phyloP scores from a whole-genome alignment of 2,888 invertebrate species.

The Diadegma fenestrale region DNA sequence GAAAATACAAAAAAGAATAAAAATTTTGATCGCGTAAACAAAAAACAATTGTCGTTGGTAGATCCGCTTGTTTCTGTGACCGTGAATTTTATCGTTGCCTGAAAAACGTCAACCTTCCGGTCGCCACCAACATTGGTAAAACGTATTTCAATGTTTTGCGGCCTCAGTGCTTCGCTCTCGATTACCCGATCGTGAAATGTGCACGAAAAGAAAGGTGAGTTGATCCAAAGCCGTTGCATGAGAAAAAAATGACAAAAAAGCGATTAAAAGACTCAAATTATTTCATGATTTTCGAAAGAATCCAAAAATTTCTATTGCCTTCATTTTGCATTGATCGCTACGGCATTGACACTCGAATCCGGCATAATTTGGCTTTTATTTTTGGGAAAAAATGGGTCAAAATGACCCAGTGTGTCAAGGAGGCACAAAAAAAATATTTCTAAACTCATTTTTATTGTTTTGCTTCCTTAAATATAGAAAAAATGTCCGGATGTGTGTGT shows the following conservation, averaged over 20 bases:
- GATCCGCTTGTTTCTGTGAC: slow-evolving; percentile 91
- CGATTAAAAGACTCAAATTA: slow-evolving; percentile 74
- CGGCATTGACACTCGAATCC: too few relatives aligned
- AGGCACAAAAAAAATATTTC: neutral
- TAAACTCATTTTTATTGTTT: neutral
- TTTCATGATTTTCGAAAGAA: too few relatives aligned
- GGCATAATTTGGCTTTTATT: too few relatives aligned
- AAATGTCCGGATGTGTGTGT: too few relatives aligned
- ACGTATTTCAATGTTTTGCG: slow-evolving; percentile 91
- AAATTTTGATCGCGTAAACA: neutral
- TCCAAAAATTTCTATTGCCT: too few relatives aligned
- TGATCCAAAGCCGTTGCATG: neutral
- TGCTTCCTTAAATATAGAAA: too few relatives aligned
- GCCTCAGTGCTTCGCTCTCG: slow-evolving; percentile 89
- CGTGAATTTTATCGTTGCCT: slow-evolving; percentile 89
- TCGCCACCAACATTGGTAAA: slow-evolving; percentile 88
- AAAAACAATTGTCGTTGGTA: slow-evolving; percentile 75
- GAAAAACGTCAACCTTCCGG: slow-evolving; percentile 86
- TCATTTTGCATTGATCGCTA: too few relatives aligned
- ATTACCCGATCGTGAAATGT: slow-evolving; percentile 73
- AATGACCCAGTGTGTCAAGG: too few relatives aligned
- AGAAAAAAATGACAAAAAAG: slow-evolving; percentile 84
- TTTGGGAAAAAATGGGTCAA: too few relatives aligned
- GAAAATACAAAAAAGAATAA: neutral
- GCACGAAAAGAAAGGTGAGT: slow-evolving; percentile 71